A percentile compares a stretch with the other conserved stretches of the same genome.
These are phyloP conservation scores for Scatophagus argus DNA, from an alignment of 2,113 vertebrate genomes.

Conservation along the genomic window DNA sequence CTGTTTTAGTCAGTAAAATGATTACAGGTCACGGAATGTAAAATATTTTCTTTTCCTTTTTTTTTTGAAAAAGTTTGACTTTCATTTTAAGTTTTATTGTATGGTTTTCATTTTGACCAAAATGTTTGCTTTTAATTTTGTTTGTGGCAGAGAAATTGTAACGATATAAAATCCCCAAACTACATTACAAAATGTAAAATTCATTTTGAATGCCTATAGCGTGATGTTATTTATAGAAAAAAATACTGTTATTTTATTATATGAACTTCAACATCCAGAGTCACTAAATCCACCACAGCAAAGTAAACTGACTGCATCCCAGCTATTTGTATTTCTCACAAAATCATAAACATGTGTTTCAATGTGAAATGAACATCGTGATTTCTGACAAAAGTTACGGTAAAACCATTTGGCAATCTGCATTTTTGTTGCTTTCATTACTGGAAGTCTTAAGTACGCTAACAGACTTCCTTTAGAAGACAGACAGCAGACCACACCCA, in stretches of 20 bases:
- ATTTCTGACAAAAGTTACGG: conserved; percentile 37
- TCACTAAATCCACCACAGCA: conserved; percentile 7
- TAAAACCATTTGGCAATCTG: conserved; percentile 34
- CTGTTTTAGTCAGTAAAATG: conserved; percentile 68
- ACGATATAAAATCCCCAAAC: conserved; percentile 17
- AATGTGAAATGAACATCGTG: conserved; percentile 13
- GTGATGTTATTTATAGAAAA: background rate
- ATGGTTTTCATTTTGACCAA: conserved; percentile 10
- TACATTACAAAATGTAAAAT: background rate
- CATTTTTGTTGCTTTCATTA: conserved; percentile 45
- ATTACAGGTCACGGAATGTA: conserved; percentile 69
- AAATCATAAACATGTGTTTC: conserved; percentile 44
- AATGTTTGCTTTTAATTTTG: conserved; percentile 10
- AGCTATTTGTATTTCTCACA: conserved; percentile 31
- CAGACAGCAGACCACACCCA: conserved; percentile 65
- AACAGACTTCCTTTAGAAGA: conserved; percentile 52
- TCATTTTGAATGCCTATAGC: conserved; percentile 3
- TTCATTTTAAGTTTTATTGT: background rate
- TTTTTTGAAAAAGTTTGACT: background rate
- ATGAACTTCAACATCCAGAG: conserved; percentile 27
- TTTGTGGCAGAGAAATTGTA: conserved; percentile 14
- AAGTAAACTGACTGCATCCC: conserved; percentile 26
- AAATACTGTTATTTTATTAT: conserved; percentile 19
- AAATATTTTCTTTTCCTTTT: background rate
- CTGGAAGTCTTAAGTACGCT: conserved; percentile 53